Conservation (phyloP, 2,888 invertebrate genomes). For the Callinectes sapidus region DNA sequence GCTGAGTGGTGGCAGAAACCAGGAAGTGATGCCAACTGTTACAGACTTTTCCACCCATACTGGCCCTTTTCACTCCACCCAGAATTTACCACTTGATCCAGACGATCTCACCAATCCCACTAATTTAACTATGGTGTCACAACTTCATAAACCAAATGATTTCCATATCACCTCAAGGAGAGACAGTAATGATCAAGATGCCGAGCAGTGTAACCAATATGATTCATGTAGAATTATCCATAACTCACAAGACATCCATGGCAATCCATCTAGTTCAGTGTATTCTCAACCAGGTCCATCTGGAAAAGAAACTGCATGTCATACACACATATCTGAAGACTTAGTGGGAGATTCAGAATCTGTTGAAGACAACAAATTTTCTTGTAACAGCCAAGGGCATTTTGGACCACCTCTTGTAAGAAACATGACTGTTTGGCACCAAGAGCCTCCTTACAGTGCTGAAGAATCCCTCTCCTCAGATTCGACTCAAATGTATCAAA, state of each 20-base stretch:
- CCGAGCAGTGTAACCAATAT: conserved; percentile 53
- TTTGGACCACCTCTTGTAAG: conserved; percentile 46
- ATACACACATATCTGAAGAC: conserved; percentile 56
- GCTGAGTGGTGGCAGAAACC: conserved; percentile 40
- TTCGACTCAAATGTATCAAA: conserved; percentile 64
- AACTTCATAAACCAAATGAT: conserved; percentile 52
- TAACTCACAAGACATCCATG: conserved; percentile 48
- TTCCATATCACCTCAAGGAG: conserved; percentile 52
- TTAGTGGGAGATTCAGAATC: conserved; percentile 49
- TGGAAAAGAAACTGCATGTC: conserved; percentile 35
- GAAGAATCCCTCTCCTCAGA: conserved; percentile 65
- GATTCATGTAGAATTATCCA: conserved; percentile 45
- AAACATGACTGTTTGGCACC: conserved; percentile 58
- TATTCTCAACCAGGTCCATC: conserved; percentile 49
- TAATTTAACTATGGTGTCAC: neutral
- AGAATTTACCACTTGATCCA: neutral
- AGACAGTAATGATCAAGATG: conserved; percentile 48
- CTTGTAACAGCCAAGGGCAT: conserved; percentile 53
- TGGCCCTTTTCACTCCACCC: conserved; percentile 7
- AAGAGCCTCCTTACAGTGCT: conserved; percentile 48
- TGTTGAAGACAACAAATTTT: conserved; percentile 55
- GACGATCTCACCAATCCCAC: conserved; percentile 28
- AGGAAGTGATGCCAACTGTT: conserved; percentile 32
- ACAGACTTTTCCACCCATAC: conserved; percentile 52
- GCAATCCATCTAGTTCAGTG: conserved; percentile 47